Conservation (phyloP, 2,797 vertebrate genomes). For the Darevskia mixta region DNA sequence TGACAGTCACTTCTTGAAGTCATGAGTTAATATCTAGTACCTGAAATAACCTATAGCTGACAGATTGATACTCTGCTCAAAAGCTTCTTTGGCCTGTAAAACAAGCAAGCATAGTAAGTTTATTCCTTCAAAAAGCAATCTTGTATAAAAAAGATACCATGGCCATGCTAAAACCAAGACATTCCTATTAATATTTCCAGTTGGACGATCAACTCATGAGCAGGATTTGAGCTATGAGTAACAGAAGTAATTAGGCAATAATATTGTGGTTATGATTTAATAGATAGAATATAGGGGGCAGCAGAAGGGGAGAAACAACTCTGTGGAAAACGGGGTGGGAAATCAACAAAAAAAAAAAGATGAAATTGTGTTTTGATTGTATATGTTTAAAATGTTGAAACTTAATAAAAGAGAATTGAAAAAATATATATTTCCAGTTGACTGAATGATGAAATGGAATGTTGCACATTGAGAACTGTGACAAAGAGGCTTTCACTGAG, state of each 20-base stretch:
- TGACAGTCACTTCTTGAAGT: constrained; percentile 12
- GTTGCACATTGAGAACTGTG: neutral
- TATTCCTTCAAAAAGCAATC: constrained; percentile 8
- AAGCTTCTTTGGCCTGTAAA: constrained; percentile 82
- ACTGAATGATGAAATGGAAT: neutral
- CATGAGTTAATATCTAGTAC: constrained; percentile 67
- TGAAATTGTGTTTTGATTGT: too few relatives aligned
- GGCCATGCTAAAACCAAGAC: neutral
- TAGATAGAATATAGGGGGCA: too few relatives aligned
- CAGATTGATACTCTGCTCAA: constrained; percentile 86
- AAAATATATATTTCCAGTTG: neutral
- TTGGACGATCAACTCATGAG: too few relatives aligned
- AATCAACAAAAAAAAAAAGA: too few relatives aligned
- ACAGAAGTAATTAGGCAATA: too few relatives aligned
- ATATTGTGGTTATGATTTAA: too few relatives aligned
- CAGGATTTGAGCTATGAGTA: too few relatives aligned
- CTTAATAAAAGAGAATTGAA: too few relatives aligned
- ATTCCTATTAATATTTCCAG: neutral
- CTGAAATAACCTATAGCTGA: constrained; percentile 92
- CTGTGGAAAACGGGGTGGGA: too few relatives aligned
- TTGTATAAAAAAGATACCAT: constrained; percentile 10
- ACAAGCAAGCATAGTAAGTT: constrained; percentile 31
- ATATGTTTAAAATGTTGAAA: too few relatives aligned
- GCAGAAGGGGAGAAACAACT: neutral
- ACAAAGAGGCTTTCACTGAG: neutral